phyloP scores from a whole-genome alignment of 1,140 invertebrate species.

The Eriocheir sinensis region DNA sequence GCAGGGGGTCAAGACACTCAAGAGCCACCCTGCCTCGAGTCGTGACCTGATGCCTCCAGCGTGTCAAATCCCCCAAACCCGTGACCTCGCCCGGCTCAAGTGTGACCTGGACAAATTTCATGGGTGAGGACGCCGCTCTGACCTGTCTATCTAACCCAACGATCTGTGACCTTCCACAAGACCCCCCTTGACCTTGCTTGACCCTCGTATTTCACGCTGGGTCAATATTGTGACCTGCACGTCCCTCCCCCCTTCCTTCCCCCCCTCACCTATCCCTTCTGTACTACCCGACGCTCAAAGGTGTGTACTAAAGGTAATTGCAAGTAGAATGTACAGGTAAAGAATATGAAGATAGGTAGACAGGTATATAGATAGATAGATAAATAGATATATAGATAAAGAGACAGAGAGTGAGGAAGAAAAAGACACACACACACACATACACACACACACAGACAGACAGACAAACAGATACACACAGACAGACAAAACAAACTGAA shows the following conservation, averaged over 20 bases:
- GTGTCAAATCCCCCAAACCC: not conserved
- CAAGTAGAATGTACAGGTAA: not conserved
- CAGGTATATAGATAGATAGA: no score
- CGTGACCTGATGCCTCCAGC: not conserved
- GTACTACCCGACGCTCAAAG: not conserved
- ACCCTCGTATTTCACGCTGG: not conserved
- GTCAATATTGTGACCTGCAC: conserved; percentile 4
- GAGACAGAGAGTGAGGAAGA: not conserved
- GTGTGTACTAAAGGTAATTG: no score
- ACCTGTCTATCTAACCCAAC: not conserved
- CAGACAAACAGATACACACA: no score
- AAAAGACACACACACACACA: no score
- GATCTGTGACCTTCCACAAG: not conserved
- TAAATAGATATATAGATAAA: not conserved
- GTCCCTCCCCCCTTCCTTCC: not conserved
- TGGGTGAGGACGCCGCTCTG: not conserved
- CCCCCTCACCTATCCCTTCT: not conserved
- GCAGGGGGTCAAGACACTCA: no score
- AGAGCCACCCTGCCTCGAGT: no score
- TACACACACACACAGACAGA: no score
- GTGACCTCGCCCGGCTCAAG: not conserved
- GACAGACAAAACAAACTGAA: no score
- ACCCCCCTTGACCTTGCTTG: conserved; percentile 17
- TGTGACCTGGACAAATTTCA: conserved; percentile 15
- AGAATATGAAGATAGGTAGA: not conserved